Evolutionary conservation across 2,797 vertebrate species (phyloP).

Genomic region (Coendou prehensilis): DNA sequence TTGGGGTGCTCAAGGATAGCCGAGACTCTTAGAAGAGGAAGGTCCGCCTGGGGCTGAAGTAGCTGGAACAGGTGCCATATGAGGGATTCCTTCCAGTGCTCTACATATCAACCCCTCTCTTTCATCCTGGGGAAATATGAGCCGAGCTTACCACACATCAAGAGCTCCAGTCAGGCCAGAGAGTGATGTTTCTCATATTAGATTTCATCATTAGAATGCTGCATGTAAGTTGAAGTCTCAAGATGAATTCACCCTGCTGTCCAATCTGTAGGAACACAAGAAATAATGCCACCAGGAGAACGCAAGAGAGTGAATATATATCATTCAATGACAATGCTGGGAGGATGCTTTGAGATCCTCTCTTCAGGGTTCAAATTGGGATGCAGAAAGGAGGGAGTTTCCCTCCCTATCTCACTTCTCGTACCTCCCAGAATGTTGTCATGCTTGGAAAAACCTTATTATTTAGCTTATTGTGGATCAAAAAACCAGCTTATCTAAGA

Average conservation of each 20-base stretch:
- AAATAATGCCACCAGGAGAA: conserved; percentile 58
- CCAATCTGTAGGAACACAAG: neutral
- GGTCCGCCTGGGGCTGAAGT: neutral
- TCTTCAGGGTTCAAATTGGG: neutral
- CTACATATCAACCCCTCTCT: neutral
- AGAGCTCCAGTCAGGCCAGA: neutral
- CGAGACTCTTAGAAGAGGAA: neutral
- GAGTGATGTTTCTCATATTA: conserved; percentile 2
- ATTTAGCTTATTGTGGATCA: neutral
- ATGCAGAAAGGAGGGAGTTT: neutral
- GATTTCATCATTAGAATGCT: conserved; percentile 52
- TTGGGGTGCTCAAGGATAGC: neutral
- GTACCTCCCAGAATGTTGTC: neutral
- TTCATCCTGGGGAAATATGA: conserved; percentile 6
- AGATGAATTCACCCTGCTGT: conserved; percentile 40
- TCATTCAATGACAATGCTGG: conserved; percentile 78
- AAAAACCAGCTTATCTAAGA: neutral
- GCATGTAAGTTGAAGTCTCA: neutral
- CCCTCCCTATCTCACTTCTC: neutral
- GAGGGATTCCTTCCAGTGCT: conserved; percentile 25
- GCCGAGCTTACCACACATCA: conserved; percentile 2
- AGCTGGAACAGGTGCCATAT: neutral
- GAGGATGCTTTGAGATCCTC: conserved; percentile 74
- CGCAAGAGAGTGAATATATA: conserved; percentile 70
- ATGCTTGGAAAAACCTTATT: neutral